Percentiles rank a stretch among this genome's conserved stretches.
These are phyloP conservation scores for Lanistes nyassanus DNA, from an alignment of 1,140 invertebrate genomes.

Conservation along the genomic window DNA sequence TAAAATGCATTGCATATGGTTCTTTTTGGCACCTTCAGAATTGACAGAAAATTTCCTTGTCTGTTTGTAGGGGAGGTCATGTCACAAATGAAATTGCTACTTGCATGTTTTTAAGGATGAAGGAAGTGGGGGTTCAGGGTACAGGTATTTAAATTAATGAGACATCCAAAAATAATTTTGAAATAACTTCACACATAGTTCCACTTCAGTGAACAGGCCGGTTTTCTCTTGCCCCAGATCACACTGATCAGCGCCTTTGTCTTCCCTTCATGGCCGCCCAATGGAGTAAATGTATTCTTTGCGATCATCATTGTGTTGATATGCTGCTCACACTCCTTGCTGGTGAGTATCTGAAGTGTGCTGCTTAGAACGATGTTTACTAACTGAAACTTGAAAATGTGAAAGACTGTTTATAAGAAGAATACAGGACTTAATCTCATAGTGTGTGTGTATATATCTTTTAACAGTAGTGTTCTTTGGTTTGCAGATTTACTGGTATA, in stretches of 20 bases:
- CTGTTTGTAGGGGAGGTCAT: not conserved
- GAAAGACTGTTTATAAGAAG: not conserved
- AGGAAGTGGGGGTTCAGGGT: not conserved
- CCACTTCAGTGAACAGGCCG: not conserved
- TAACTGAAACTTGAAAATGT: not conserved
- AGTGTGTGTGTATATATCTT: not conserved
- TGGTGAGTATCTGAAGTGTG: conserved; percentile 46
- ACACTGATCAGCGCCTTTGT: conserved; percentile 63
- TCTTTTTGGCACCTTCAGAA: no score
- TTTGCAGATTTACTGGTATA: conserved; percentile 69
- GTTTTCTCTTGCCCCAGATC: conserved; percentile 45
- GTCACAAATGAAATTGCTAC: not conserved
- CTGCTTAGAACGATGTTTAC: not conserved
- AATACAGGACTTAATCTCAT: not conserved
- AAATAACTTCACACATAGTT: not conserved
- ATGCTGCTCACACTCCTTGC: conserved; percentile 54
- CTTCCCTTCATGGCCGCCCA: conserved; percentile 53
- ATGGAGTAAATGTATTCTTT: conserved; percentile 63
- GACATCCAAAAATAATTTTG: not conserved
- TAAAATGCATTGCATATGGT: no score
- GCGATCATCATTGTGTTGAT: conserved; percentile 58
- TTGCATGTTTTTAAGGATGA: not conserved
- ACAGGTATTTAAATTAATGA: not conserved
- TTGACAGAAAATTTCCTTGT: not conserved
- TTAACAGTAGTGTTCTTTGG: conserved; percentile 15